These are phyloP conservation scores for Cercocebus atys DNA, from an alignment of 2,113 vertebrate genomes.

Conservation along the genomic window DNA sequence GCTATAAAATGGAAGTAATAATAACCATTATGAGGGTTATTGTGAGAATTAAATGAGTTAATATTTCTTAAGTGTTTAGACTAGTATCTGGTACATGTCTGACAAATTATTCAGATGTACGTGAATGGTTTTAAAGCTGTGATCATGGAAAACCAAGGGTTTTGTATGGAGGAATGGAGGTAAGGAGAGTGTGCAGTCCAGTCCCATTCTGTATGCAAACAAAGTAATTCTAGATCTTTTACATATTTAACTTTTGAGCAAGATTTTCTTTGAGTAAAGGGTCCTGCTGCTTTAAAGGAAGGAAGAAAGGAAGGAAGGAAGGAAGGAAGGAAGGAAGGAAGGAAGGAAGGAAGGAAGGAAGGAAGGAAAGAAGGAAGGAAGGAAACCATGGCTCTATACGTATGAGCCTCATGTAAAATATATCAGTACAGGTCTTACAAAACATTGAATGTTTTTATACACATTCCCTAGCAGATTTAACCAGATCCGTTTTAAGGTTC, in stretches of 20 bases:
- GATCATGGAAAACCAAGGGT: not conserved
- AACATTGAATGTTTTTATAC: not conserved
- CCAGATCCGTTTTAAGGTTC: not conserved
- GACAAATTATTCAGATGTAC: not conserved
- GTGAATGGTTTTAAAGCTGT: not conserved
- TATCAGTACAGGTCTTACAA: not conserved
- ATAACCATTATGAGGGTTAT: not conserved
- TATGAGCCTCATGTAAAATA: not conserved
- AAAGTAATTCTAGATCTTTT: not conserved
- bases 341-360: not conserved
- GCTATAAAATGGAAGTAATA: not conserved
- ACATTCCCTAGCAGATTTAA: not conserved
- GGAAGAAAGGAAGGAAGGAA: no score
- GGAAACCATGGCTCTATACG: not conserved
- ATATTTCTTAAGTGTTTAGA: constrained; percentile 24
- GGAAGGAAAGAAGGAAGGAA: not conserved
- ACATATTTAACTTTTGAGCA: not conserved
- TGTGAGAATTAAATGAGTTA: not conserved
- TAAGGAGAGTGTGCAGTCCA: not conserved
- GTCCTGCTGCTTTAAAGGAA: not conserved
- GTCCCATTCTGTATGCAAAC: not conserved
- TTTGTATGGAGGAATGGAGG: not conserved
- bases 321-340: no score
- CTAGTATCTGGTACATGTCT: not conserved
- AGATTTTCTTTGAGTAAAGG: not conserved